Base-by-base conservation (phyloP, 2,888 invertebrate species). In the Biston stratarius region DNA sequence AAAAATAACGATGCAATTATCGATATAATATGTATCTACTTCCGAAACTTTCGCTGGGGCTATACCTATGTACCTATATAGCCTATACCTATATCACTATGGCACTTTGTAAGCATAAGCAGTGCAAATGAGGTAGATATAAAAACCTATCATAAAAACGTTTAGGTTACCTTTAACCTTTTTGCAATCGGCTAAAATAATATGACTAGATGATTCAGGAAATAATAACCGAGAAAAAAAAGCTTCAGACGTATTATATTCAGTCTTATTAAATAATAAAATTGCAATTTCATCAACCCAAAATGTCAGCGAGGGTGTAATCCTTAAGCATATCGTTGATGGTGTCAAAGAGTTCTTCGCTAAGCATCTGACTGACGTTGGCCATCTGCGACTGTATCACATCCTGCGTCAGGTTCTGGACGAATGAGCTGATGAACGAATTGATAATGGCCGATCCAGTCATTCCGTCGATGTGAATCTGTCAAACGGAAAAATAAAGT, bases 381-480 rank as follows among this genome's bases (percentile, higher is more conserved):
- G 77, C 74, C 74, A 88, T 34, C 65, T 87, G 68, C 15, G 68
- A 74, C 64, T 85, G 84, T 24, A 89, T 77, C 3, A 85, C n/a
- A 1, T 84, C 83, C 49, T 87, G 87, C 0, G 85, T 80, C 7
- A 85, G 42, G 53, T 71, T 80, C 65, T 88, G 86, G 11, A 89
- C 77, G 9, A 74, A 64, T 10, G 74, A 70, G 74, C 80, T 89
- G 72, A 89, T 87, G 24, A 85, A 67, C 12, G 73, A 68, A 75
- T 89, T 89, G 52, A 89, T 68, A 5, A 86, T 8, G 9, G 58
- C 70, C 11, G 88, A 88, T 10, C 88, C 89, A 10, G 85, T 82
- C 85, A 89, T 80, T 9, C 89, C 88, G 36, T 78, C 73, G 38
- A 89, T 71, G 64, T 82, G 76, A 11, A 89, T 77, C 88, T 89